Evolutionary conservation across 2,113 vertebrate species (phyloP).

Genomic region (Hypocryptadius cinnamomeus): DNA sequence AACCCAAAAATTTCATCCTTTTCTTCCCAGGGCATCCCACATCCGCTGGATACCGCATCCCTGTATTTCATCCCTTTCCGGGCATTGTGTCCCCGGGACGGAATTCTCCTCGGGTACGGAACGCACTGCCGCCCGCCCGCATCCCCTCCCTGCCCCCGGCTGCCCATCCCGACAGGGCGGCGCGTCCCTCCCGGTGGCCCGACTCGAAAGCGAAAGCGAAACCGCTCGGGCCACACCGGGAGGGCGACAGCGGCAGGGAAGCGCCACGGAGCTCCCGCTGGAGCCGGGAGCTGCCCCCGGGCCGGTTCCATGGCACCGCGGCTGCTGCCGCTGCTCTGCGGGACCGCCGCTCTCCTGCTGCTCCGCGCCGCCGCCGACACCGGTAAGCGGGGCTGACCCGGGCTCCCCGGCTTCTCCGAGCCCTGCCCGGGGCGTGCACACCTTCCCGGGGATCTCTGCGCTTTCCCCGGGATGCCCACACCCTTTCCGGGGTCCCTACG

Average conservation of each 20-base stretch:
- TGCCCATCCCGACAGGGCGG: background rate
- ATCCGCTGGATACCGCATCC: fast-evolving
- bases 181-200: background rate
- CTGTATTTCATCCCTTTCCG: background rate
- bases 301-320: background rate
- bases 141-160: background rate
- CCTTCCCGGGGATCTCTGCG: fast-evolving
- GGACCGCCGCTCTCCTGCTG: background rate
- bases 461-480: fast-evolving
- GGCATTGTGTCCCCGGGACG: no score
- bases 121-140: background rate
- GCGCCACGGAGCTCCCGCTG: background rate
- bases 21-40: background rate
- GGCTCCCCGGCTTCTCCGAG: background rate
- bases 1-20: background rate
- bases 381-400: background rate
- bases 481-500: fast-evolving
- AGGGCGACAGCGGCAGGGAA: background rate
- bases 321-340: background rate
- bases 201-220: background rate
- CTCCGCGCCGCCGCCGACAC: background rate
- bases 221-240: background rate
- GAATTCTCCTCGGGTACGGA: background rate
- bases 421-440: background rate
- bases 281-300: no score